Evolutionary conservation across 1,140 invertebrate genomes (phyloP), one percentile per base, ranked within the genome.

Genomic region (Watersipora subatra): DNA sequence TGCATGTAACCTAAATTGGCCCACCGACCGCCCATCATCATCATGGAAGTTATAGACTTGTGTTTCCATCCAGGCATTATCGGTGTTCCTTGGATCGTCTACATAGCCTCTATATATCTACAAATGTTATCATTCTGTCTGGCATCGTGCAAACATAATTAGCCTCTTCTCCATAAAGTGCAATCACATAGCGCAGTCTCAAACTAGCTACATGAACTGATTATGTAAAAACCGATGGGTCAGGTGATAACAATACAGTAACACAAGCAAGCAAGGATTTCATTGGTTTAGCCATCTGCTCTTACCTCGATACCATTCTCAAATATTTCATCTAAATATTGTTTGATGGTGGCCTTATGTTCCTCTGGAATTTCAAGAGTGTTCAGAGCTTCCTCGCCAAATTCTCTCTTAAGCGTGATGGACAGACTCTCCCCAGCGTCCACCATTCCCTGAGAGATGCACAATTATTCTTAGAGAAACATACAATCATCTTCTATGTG

Each of bases 1-100:
- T 57, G 93, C 92, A 66, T 85, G 78, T 24, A 97, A 80, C 22
- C 84, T 75, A 59, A 95, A 78, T 55, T 84, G 80, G 19, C 58
- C 86, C 30, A 90, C 83, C 67, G 81, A 76, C 1, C 76, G 78
- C 1, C 87, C 88, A 64, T 80, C 78, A 7, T 88, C 84, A 75
- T 96, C 93, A 78, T 98, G 94, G 76, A 94, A 97, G 82, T 93
- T 93, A 22, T 87, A 83, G 3, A 89, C 94, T 25, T 87, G 83
- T 1, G 79, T 80, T 68, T 80, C 79, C 76, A 80, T 80, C 79
- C 79, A 80, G 0, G 76, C 63, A 68, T 80, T 80, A 65, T 80
- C 79, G 61, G 79, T 80, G 65, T 80, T 80, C 29, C 78, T 70
- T 7, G 76, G 76, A 64, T 80, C 79, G 66, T 80, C 79, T 2